Conservation (phyloP, 2,797 vertebrate genomes). For the Nannoperca obscura region DNA sequence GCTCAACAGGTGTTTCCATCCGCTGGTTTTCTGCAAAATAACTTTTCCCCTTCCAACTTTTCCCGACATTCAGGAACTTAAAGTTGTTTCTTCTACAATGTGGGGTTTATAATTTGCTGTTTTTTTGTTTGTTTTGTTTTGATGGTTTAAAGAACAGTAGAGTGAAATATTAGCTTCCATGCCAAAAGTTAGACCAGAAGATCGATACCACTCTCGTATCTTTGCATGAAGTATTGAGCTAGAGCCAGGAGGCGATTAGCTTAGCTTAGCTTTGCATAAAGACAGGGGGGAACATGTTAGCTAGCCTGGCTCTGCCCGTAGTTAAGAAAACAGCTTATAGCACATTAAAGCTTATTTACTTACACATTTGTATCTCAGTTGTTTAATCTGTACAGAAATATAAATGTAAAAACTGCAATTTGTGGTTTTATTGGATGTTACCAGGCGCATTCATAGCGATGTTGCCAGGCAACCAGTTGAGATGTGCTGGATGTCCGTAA, state of each 20-base stretch:
- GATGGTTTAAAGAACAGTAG: neutral
- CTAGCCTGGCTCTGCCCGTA: no score
- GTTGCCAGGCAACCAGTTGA: neutral
- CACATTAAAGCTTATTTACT: no score
- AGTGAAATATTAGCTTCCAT: neutral
- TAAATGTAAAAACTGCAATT: no score
- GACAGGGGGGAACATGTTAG: neutral
- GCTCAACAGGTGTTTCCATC: conserved; percentile 29
- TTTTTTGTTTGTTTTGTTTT: neutral
- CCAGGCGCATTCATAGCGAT: neutral
- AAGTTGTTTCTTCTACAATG: neutral
- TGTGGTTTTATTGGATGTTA: no score
- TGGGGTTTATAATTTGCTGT: conserved; percentile 8
- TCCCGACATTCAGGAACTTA: neutral
- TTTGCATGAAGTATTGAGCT: neutral
- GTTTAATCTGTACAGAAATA: no score
- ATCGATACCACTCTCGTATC: neutral
- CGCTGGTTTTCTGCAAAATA: conserved; percentile 12
- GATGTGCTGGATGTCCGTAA: neutral
- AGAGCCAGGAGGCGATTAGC: neutral
- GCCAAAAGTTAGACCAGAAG: neutral
- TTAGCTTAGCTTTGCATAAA: neutral
- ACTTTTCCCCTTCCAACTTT: neutral
- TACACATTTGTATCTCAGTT: no score
- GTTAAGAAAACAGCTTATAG: no score